Evolutionary conservation across 2,888 invertebrate species (phyloP), one percentile per base, ranked within the genome.

Genomic region (Callosobruchus maculatus): DNA sequence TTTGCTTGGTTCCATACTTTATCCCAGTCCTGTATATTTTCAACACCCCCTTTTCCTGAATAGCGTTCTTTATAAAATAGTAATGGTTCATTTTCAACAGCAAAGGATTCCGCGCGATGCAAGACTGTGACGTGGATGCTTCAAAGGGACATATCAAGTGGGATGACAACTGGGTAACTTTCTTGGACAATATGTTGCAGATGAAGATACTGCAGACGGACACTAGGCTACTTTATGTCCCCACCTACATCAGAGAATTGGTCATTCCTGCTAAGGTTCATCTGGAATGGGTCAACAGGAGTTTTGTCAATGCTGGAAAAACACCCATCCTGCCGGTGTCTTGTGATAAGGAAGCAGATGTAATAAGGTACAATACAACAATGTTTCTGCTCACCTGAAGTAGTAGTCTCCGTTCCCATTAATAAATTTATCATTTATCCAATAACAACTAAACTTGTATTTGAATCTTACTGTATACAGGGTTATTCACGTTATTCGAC

Each of bases 171-270:
- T 97, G 96, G 95, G 93, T 95, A 18, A 91, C 95, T 0, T 96
- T 95, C 86, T 91, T 97, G 89, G 97, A 97, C 86, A 94, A 94
- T 72, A 93, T 97, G 92, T 88, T 97, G 18, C 97, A 97, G 86
- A 90, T 94, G 80, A 80, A 81, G 13, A 92, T 96, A 73, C 83
- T 95, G 21, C 90, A 91, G 20, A 88, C 90, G 67, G 92, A 93
- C 79, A 91, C 92, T 0, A 88, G 93, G 3, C 89, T 91, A 0
- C 89, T 95, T 0, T 90, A 92, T 82, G 90, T 96, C 0, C 96
- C 96, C 0, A 90, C 90, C 0, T 85, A 89, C 22, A 88, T 91
- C 68, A 86, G 88, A 73, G 87, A 85, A 73, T 75, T 91, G 5
- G 82, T 85, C 7, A 88, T 91, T 72, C 87, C 90, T 79, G 88